phyloP scores from a whole-genome alignment of 2,113 vertebrate genomes.

The Rutilus rutilus region DNA sequence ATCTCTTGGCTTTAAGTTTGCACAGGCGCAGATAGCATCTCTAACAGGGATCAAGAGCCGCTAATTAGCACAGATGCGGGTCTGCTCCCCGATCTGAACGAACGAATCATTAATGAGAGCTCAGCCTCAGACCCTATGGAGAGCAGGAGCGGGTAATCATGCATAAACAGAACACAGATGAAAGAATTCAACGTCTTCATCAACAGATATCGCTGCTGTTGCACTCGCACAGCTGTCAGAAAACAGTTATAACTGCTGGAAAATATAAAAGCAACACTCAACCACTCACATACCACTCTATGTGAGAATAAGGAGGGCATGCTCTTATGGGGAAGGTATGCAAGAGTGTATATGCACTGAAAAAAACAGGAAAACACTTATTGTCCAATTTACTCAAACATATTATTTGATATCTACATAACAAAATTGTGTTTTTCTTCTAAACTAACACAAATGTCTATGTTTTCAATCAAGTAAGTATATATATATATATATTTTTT shows the following conservation, averaged over 20 bases:
- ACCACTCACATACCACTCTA: background rate
- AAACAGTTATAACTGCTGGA: background rate
- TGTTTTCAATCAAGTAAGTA: too few species aligned
- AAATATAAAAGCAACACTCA: background rate
- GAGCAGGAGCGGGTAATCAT: background rate
- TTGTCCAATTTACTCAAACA: too few species aligned
- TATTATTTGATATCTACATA: too few species aligned
- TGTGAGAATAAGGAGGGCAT: background rate
- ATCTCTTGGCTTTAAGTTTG: background rate
- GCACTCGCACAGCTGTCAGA: constrained; percentile 11
- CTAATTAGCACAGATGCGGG: constrained; percentile 24
- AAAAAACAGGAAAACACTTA: too few species aligned
- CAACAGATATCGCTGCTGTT: constrained; percentile 19
- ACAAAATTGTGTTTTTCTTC: background rate
- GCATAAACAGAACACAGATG: constrained; percentile 30
- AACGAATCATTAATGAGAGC: constrained; percentile 23
- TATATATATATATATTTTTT: too few species aligned
- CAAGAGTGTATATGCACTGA: background rate
- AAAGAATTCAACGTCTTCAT: constrained; percentile 1
- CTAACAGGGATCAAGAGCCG: background rate
- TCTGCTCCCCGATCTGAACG: background rate
- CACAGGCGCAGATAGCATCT: background rate
- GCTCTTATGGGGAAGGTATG: background rate
- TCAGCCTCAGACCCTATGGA: background rate
- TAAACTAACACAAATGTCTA: background rate